Evolutionary conservation across 2,888 invertebrate species (phyloP), one percentile per base, ranked within the genome.

Genomic region (Saturnia japonica): DNA sequence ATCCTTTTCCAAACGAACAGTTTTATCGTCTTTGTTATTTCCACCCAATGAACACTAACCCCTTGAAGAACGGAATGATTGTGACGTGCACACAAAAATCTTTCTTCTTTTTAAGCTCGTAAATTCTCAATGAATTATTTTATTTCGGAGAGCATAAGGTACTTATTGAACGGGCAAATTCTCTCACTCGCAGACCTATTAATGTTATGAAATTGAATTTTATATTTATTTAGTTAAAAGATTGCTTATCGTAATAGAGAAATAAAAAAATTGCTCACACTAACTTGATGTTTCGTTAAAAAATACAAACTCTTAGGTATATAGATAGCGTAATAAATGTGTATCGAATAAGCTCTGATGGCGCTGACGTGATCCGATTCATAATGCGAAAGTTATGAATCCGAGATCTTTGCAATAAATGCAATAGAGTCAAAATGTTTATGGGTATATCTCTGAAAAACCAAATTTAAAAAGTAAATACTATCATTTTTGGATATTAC

Each of bases 11-110:
- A 82, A 91, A 85, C 86, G 91, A 92, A 91, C 88, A 90, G 86
- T 92, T 92, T 93, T 92, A 92, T 92, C 91, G 90, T 88, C 90
- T 92, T 90, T 91, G 91, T 91, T 91, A 92, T 90, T 92, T 92
- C 91, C 91, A 91, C 89, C 88, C 91, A 86, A 89, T 92, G 91
- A 91, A 88, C 90, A 87, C 88, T 88, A 88, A 91, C 90, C 90
- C 90, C 88, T 90, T 85, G 85, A 88, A 86, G 85, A 88, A 86
- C 80, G 81, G 83, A 90, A 90, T 90, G 85, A 88, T 90, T 90
- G 86, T 90, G 91, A 89, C 88, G 86, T 87, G 87, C 85, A 86
- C 87, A 85, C 85, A 82, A 88, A 90, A 87, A 87, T 83, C 76
- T 84, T 84, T 84, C 80, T 80, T 80, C 80, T 80, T 77, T 78